Conservation (phyloP, 2,113 vertebrate species). For the Opisthocomus hoazin region DNA sequence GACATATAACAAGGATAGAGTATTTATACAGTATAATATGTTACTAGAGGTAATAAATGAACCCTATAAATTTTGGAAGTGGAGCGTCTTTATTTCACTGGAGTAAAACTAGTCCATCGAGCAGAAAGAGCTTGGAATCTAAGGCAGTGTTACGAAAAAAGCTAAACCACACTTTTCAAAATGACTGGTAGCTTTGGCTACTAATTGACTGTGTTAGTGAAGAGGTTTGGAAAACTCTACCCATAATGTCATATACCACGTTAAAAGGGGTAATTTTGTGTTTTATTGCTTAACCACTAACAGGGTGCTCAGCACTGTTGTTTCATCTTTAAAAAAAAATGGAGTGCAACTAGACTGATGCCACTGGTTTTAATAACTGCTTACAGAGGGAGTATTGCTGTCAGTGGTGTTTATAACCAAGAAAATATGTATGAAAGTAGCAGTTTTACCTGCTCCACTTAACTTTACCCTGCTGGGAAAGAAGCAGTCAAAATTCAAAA, state of each 20-base stretch:
- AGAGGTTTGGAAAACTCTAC: not conserved
- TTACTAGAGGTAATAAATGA: conserved; percentile 84
- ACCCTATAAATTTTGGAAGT: conserved; percentile 68
- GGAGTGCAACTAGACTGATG: not conserved
- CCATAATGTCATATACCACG: not conserved
- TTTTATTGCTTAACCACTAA: conserved; percentile 34
- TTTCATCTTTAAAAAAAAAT: not conserved
- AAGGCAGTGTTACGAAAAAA: not conserved
- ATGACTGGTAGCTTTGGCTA: not conserved
- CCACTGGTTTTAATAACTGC: not conserved
- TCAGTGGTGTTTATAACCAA: not conserved
- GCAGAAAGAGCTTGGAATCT: not conserved
- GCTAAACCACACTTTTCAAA: not conserved
- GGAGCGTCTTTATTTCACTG: conserved; percentile 53
- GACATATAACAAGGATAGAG: conserved; percentile 94
- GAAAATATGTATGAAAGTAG: not conserved
- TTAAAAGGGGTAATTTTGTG: not conserved
- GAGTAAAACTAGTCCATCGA: not conserved
- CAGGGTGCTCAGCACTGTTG: not conserved
- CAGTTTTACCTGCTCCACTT: not conserved
- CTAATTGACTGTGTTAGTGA: not conserved
- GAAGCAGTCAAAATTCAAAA: not conserved
- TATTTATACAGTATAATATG: conserved; percentile 98
- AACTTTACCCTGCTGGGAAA: not conserved
- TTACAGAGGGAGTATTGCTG: not conserved